phyloP scores from a whole-genome alignment of 2,797 vertebrate genomes.

The Hoplostethus mediterraneus region DNA sequence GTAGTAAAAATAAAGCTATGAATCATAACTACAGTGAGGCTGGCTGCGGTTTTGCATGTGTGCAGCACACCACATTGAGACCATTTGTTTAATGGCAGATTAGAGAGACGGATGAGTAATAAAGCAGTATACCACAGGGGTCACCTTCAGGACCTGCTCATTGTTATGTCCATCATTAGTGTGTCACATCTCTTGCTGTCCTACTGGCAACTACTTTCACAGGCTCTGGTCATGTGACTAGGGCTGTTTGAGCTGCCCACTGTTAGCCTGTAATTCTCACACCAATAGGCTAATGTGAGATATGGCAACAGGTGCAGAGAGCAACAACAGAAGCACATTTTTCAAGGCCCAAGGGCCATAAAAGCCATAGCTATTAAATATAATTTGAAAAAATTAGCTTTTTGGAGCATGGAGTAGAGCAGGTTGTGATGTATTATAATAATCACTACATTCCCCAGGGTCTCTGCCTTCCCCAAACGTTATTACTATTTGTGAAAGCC shows the following conservation, averaged over 20 bases:
- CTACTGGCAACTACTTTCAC: slow-evolving; percentile 65
- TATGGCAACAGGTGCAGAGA: slow-evolving; percentile 78
- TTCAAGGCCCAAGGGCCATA: slow-evolving; percentile 69
- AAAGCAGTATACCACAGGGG: slow-evolving; percentile 67
- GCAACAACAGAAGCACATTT: slow-evolving; percentile 67
- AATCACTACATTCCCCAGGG: slow-evolving; percentile 72
- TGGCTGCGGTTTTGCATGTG: slow-evolving; percentile 40
- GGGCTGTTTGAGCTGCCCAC: slow-evolving; percentile 61
- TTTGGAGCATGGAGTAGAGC: slow-evolving; percentile 65
- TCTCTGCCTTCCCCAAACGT: slow-evolving; percentile 54
- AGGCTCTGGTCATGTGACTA: slow-evolving; percentile 61
- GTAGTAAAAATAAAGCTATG: slow-evolving; percentile 46
- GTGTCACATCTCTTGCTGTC: slow-evolving; percentile 55
- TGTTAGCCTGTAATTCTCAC: slow-evolving; percentile 61
- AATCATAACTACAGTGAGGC: slow-evolving; percentile 22
- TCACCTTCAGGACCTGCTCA: slow-evolving; percentile 79
- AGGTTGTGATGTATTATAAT: slow-evolving; percentile 77
- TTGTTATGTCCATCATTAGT: slow-evolving; percentile 73
- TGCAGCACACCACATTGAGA: slow-evolving; percentile 49
- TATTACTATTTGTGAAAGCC: slow-evolving; percentile 66
- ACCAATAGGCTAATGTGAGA: slow-evolving; percentile 75
- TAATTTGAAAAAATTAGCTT: slow-evolving; percentile 77
- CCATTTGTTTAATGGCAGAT: slow-evolving; percentile 75
- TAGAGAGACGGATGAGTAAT: slow-evolving; percentile 65
- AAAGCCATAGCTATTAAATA: slow-evolving; percentile 76